Evolutionary conservation across 2,888 invertebrate species (phyloP), one percentile per base, ranked within the genome.

Genomic region (Notodonta ziczac): DNA sequence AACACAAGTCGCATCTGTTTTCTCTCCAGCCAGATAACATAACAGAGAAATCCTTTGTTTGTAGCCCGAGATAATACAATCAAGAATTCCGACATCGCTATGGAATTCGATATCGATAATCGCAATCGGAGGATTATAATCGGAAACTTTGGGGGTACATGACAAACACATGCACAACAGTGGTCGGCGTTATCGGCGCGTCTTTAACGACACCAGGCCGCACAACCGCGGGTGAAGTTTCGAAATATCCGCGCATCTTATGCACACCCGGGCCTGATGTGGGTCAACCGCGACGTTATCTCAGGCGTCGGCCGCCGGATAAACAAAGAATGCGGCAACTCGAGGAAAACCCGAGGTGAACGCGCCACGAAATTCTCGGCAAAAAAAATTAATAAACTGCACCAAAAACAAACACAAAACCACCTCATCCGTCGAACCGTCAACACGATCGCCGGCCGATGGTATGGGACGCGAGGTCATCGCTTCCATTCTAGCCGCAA

Each of bases 331-430:
- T 59, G 61, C 60, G 61, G 59, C 61, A 32, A 53, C 58, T 67
- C 61, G 58, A 59, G 66, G 66, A 73, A 73, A 78, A 74, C 75
- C 74, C 72, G 56, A 78, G 73, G 72, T 74, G 67, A 77, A 76
- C 67, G 72, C 66, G 68, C 72, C 66, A 59, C 60, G 66, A 59
- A 60, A 65, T 50, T 59, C 65, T 69, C 69, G 72, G 73, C 74
- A 78, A 77, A 77, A 72, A 65, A 66, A 10, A 46, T n/a, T 12
- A 77, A 72, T 65, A n/a, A 39, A 54, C 60, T 72, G 72, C 72
- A 75, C 72, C 70, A 72, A 69, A 80, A 87, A 87, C 86, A 88
- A 91, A 91, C 91, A 88, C 89, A 89, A 86, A 89, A 88, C 86
- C 89, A 87, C 87, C 85, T 86, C 85, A 76, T 76, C 76, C 64